Evolutionary conservation across 2,113 vertebrate genomes (phyloP).

Genomic region (Thymallus thymallus): DNA sequence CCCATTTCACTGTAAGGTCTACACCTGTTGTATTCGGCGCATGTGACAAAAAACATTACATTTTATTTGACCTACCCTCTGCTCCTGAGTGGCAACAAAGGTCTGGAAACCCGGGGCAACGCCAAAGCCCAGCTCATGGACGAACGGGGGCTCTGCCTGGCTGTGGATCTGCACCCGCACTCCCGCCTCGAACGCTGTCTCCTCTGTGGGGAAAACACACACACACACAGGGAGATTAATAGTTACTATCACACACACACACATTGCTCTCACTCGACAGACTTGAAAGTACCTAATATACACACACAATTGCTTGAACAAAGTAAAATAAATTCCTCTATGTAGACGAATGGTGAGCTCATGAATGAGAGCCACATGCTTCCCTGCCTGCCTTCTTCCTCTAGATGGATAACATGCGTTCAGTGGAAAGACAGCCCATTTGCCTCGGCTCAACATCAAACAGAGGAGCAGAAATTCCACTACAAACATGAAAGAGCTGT

Average conservation of each 20-base stretch:
- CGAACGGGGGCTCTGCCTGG: slow-evolving; percentile 94
- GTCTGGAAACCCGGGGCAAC: slow-evolving; percentile 98
- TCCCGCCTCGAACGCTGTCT: slow-evolving; percentile 96
- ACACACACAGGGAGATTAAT: background rate
- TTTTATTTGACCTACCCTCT: too few relatives aligned
- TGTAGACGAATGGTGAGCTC: background rate
- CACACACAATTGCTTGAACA: background rate
- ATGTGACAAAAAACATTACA: too few relatives aligned
- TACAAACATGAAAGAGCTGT: slow-evolving; percentile 37
- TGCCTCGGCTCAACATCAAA: slow-evolving; percentile 37
- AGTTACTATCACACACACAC: background rate
- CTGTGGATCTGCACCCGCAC: slow-evolving; percentile 98
- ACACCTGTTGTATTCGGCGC: too few relatives aligned
- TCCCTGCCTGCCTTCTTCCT: slow-evolving; percentile 19
- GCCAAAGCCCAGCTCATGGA: slow-evolving; percentile 96
- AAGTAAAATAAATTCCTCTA: slow-evolving; percentile 14
- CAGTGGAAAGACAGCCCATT: slow-evolving; percentile 10
- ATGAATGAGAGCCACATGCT: slow-evolving; percentile 11
- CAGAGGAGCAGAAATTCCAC: slow-evolving; percentile 6
- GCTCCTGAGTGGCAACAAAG: slow-evolving; percentile 97
- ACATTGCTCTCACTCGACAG: background rate
- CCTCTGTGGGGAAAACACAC: slow-evolving; percentile 74
- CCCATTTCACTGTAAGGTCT: too few relatives aligned
- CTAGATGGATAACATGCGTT: slow-evolving; percentile 12
- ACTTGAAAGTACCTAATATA: background rate